These are phyloP conservation scores for Pipa parva DNA, from an alignment of 2,113 vertebrate species.

Conservation along the genomic window DNA sequence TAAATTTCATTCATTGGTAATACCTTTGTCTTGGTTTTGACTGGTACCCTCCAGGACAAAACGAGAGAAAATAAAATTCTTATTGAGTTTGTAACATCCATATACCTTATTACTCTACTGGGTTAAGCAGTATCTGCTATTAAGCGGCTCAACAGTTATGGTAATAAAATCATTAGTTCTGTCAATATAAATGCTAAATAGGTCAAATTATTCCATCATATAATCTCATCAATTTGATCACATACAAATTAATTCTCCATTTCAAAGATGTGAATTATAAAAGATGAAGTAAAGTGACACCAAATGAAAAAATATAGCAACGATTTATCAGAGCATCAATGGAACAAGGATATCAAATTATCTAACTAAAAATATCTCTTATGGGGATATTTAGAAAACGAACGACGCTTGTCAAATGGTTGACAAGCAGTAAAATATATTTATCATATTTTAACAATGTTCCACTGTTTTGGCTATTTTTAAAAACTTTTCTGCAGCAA, in stretches of 20 bases:
- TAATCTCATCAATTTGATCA: conserved; percentile 44
- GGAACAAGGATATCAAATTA: no score
- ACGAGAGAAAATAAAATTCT: conserved; percentile 38
- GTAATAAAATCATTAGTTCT: conserved; percentile 70
- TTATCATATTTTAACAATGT: no score
- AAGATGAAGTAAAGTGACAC: no score
- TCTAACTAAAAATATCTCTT: no score
- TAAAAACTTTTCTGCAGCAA: no score
- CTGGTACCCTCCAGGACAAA: conserved; percentile 7
- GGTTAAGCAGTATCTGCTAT: conserved; percentile 49
- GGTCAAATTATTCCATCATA: conserved; percentile 63
- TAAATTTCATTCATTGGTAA: conserved; percentile 37
- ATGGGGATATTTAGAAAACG: no score
- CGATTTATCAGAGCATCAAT: no score
- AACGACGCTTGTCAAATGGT: no score
- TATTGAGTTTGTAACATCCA: neutral
- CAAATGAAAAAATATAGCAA: no score
- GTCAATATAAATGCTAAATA: conserved; percentile 76
- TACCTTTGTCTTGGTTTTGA: conserved; percentile 27
- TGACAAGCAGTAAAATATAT: no score
- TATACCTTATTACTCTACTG: conserved; percentile 41
- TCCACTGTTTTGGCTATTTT: no score
- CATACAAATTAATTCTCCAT: neutral
- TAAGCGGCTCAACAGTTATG: conserved; percentile 56
- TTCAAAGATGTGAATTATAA: neutral